These are phyloP conservation scores for Macropus fuliginosus DNA, from an alignment of 2,797 vertebrate genomes.

Conservation along the genomic window DNA sequence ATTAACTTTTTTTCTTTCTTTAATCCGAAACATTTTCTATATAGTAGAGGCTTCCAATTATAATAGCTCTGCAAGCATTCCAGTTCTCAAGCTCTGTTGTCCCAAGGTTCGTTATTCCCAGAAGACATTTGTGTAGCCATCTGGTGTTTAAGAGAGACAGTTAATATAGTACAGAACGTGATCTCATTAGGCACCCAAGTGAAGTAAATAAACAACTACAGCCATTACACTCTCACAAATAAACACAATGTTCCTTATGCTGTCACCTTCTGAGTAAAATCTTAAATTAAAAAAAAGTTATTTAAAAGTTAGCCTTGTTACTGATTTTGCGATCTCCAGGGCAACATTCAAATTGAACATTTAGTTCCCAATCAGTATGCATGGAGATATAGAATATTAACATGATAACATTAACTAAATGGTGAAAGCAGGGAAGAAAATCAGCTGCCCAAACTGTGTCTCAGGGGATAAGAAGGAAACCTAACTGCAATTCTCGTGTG, in stretches of 20 bases:
- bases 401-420: background rate
- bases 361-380: background rate
- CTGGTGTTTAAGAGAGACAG: constrained; percentile 7
- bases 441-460: background rate
- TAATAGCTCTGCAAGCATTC: background rate
- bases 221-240: background rate
- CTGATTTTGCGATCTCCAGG: constrained; percentile 18
- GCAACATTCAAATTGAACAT: background rate
- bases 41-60: background rate
- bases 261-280: background rate
- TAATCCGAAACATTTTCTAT: background rate
- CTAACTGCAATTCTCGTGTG: background rate
- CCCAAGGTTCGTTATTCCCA: constrained; percentile 27
- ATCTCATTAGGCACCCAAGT: background rate
- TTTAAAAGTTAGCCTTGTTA: background rate
- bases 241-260: constrained; percentile 2
- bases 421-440: background rate
- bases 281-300: background rate
- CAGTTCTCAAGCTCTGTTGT: constrained; percentile 20
- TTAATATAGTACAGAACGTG: constrained; percentile 1
- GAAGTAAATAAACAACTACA: background rate
- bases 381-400: background rate
- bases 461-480: background rate
- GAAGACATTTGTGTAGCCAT: constrained; percentile 8
- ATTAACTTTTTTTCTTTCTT: background rate